These are phyloP conservation scores for Ptychoptera albimana DNA, from an alignment of 2,888 invertebrate species.

Conservation along the genomic window DNA sequence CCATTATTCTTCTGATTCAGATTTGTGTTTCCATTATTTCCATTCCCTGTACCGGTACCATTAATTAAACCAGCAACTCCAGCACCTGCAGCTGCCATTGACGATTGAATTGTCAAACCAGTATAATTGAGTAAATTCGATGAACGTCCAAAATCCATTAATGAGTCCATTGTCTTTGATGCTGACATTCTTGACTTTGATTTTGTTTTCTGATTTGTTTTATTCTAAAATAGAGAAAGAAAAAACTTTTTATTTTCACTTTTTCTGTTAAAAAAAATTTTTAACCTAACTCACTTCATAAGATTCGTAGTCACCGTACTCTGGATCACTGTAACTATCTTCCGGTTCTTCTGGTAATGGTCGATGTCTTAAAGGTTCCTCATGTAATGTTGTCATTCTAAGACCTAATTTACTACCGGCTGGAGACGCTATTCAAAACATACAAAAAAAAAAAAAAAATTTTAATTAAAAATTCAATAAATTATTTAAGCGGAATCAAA, in stretches of 20 bases:
- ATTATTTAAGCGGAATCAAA: background rate
- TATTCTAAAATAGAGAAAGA: slow-evolving; percentile 6
- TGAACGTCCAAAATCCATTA: slow-evolving; percentile 52
- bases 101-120: slow-evolving; percentile 13
- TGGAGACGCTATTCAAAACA: slow-evolving; percentile 47
- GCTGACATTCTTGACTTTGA: slow-evolving; percentile 39
- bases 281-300: slow-evolving; percentile 9
- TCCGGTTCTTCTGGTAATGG: slow-evolving; percentile 32
- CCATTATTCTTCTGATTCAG: slow-evolving; percentile 19
- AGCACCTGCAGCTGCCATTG: background rate
- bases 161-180: slow-evolving; percentile 74
- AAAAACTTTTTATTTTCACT: too few species aligned
- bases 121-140: slow-evolving; percentile 22
- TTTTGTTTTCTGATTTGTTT: slow-evolving; percentile 21
- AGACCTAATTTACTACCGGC: slow-evolving; percentile 71
- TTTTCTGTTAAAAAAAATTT: too few species aligned
- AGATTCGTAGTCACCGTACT: slow-evolving; percentile 28
- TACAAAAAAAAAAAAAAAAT: slow-evolving; percentile 8
- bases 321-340: slow-evolving; percentile 31
- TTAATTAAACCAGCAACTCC: too few species aligned
- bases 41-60: background rate
- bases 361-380: slow-evolving; percentile 49
- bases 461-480: slow-evolving; percentile 5
- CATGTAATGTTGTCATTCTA: slow-evolving; percentile 84
- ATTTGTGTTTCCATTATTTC: slow-evolving; percentile 12